A percentile compares a stretch with the other conserved stretches of the same genome.
phyloP scores from a whole-genome alignment of 2,797 vertebrate genomes.

The Schizopygopsis malacanthus region DNA sequence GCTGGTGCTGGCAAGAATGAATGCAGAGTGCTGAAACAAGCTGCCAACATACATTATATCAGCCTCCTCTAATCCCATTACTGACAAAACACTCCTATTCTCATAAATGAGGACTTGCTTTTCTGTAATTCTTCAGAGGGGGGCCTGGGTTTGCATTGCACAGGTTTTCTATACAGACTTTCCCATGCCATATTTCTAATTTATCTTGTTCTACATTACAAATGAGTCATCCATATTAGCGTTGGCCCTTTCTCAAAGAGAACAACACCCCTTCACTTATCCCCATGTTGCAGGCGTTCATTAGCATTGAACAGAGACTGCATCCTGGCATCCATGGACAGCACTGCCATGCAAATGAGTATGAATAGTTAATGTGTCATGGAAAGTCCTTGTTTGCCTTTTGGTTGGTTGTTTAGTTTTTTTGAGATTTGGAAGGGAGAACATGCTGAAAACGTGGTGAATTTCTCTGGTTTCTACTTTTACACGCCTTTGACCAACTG shows the following conservation, averaged over 20 bases:
- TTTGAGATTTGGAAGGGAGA: slow-evolving; percentile 58
- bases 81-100: slow-evolving; percentile 23
- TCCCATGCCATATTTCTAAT: slow-evolving; percentile 74
- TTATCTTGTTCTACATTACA: slow-evolving; percentile 82
- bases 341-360: slow-evolving; percentile 69
- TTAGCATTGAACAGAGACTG: slow-evolving; percentile 75
- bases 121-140: slow-evolving; percentile 42
- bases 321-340: slow-evolving; percentile 68
- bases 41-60: slow-evolving; percentile 25
- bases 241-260: slow-evolving; percentile 73
- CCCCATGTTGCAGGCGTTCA: slow-evolving; percentile 76
- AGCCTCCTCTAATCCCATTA: slow-evolving; percentile 30
- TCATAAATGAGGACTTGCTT: slow-evolving; percentile 44
- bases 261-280: slow-evolving; percentile 72
- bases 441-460: slow-evolving; percentile 9
- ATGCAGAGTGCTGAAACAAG: background rate
- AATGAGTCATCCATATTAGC: slow-evolving; percentile 80
- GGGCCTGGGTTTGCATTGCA: slow-evolving; percentile 59
- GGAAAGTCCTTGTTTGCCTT: slow-evolving; percentile 58
- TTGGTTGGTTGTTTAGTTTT: slow-evolving; percentile 70
- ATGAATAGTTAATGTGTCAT: slow-evolving; percentile 75
- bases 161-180: slow-evolving; percentile 59
- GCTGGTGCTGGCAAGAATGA: slow-evolving; percentile 15
- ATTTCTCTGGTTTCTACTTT: slow-evolving; percentile 2
- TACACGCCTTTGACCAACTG: background rate